A percentile compares a stretch with the other conserved stretches of the same genome.
These are phyloP conservation scores for Sturnira hondurensis DNA, from an alignment of 2,113 vertebrate species.

Conservation along the genomic window DNA sequence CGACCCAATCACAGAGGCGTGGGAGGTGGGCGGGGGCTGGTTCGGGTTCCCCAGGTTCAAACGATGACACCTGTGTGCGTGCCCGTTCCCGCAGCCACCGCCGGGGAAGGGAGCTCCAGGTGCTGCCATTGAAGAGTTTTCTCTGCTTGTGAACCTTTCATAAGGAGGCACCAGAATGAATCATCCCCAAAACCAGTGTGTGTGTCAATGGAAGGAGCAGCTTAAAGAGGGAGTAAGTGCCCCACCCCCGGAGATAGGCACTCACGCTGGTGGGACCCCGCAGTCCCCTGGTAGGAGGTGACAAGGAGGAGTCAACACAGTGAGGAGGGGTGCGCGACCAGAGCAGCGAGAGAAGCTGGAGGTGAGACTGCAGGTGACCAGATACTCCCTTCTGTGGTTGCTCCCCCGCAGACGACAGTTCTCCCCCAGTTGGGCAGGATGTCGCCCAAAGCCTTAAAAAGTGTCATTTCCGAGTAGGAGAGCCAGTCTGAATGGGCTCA, in stretches of 20 bases:
- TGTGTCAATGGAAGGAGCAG: neutral
- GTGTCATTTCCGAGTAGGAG: neutral
- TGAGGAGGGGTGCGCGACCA: neutral
- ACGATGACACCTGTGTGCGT: neutral
- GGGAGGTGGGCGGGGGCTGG: neutral
- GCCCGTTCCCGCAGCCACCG: too few relatives aligned
- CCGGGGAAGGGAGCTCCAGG: neutral
- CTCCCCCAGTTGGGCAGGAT: neutral
- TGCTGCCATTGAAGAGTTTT: neutral
- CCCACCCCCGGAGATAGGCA: neutral
- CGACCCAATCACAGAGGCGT: too few relatives aligned
- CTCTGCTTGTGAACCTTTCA: neutral
- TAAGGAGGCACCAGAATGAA: neutral
- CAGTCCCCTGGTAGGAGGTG: neutral
- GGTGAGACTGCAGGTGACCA: neutral
- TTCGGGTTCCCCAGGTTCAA: neutral
- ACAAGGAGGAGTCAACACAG: neutral
- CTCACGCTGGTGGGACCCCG: neutral
- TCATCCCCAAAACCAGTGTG: neutral
- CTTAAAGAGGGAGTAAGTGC: neutral
- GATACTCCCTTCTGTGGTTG: neutral
- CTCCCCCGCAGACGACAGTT: neutral
- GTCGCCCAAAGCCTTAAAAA: neutral
- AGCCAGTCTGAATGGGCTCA: neutral
- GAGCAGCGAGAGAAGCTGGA: neutral